Evolutionary conservation across 2,113 vertebrate species (phyloP), one percentile per base, ranked within the genome.

Genomic region (Tympanuchus pallidicinctus): DNA sequence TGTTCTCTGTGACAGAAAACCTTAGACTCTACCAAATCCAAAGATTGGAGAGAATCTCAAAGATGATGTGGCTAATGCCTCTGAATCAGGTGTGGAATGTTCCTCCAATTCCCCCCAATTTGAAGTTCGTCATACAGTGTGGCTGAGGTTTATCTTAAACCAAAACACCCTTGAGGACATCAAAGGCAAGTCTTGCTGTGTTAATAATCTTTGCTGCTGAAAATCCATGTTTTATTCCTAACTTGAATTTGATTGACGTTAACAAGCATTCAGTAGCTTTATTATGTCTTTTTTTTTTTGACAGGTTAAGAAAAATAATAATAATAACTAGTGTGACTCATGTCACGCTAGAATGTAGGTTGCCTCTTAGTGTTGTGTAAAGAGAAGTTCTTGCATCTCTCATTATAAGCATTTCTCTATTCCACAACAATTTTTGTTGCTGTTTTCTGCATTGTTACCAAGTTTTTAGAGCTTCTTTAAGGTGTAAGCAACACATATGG

Each of bases 381-480:
- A 80, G 17, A 19, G 4, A 83, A 57, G 43, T 47, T 28, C 38
- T 83, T 83, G 10, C 6, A 47, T 38, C 2, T 89, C 18, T 56
- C 42, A 67, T 80, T 92, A n/a, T 66, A 77, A 74, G 11, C 8
- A 56, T 27, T 86, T 83, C 5, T 67, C 27, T 80, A 2, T 34
- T 88, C 38, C 17, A 77, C 32, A 48, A 22, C 59, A n/a, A 8
- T 14, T 90, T 22, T 30, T 69, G n/a, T 71, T 50, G 32, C 47
- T 86, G 4, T 74, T 71, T 28, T 83, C 47, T 78, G 47, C 15
- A 56, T 56, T 1, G 0, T 81, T 88, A 85, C 57, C 47, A 70
- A 28, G 20, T 78, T 86, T 92, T 75, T 56, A 60, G n/a, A 71
- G 6, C 22, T 80, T 71, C 28, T 90, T 90, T 81, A 86, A 50